Evolutionary conservation across 2,113 vertebrate genomes (phyloP), one percentile per base, ranked within the genome.

Genomic region (Meles meles): DNA sequence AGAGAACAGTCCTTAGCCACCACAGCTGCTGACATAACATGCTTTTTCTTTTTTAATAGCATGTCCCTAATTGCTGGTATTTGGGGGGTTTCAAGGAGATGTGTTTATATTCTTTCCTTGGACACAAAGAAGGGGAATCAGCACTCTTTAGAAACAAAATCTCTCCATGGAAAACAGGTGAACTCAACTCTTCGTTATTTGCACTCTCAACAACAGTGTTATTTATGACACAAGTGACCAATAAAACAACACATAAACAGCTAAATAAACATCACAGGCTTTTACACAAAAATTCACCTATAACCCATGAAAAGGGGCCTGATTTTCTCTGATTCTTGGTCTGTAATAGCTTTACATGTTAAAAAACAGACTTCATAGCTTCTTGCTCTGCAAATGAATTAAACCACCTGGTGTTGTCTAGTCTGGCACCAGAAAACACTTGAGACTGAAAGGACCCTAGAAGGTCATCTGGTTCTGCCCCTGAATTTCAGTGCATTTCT

Each of bases 51-150:
- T 23, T n/a, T 88, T n/a, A 61, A n/a, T 49, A 86, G 37, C 17
- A 55, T 20, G 27, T 1, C 55, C 37, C 34, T 82, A 34, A n/a
- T 47, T 44, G 63, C 25, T 90, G 47, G 81, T 6, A 81, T 81
- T 7, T 71, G 57, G 18, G n/a, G 9, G 7, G 31, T 29, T 37
- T 52, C 65, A 34, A n/a, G 21, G 10, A 79, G 37, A 79, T 23
- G 44, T 59, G 29, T 90, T 77, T 93, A 21, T 74, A 52, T 69
- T 81, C 37, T 91, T 94, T 97, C 39, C 29, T 94, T 81, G 90
- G 31, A 77, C 44, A 71, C 10, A 77, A 14, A 92, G 20, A 55
- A 93, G 94, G 93, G 21, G 23, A 93, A 81, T 52, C 15, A 11
- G 12, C 15, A 0, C 87, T 92, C 57, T 87, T 88, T 69, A 90